Conservation (phyloP, 2,888 invertebrate species). For the Leucoma salicis region DNA sequence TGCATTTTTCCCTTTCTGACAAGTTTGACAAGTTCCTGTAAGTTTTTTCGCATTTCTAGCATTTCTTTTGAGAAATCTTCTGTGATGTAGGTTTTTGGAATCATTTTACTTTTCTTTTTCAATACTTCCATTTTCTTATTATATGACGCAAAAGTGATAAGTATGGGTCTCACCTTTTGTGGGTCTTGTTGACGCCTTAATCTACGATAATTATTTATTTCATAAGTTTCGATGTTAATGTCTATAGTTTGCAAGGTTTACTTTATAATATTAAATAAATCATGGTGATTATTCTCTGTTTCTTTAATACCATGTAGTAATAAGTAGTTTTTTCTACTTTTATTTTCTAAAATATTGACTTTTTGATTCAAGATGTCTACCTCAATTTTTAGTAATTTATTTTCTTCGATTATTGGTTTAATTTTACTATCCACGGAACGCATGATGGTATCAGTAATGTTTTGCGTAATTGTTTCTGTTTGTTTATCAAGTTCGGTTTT, state of each 20-base stretch:
- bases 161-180: slow-evolving; percentile 15
- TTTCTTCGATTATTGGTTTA: slow-evolving; percentile 13
- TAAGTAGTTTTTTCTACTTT: slow-evolving; percentile 12
- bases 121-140: slow-evolving; percentile 13
- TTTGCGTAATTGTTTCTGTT: slow-evolving; percentile 5
- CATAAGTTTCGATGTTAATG: slow-evolving; percentile 5
- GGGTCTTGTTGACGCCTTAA: slow-evolving; percentile 6
- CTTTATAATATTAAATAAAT: slow-evolving; percentile 5
- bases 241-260: slow-evolving; percentile 1
- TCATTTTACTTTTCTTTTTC: slow-evolving; percentile 14
- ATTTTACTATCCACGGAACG: slow-evolving; percentile 9
- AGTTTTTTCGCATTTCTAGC: slow-evolving; percentile 8
- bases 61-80: slow-evolving; percentile 20
- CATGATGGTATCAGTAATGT: slow-evolving; percentile 4
- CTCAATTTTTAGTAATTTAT: slow-evolving; percentile 11
- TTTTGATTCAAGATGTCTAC: slow-evolving; percentile 9
- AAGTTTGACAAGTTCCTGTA: slow-evolving; percentile 9
- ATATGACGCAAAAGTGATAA: slow-evolving; percentile 7
- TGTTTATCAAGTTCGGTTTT: slow-evolving; percentile 8
- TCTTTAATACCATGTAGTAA: slow-evolving; percentile 17
- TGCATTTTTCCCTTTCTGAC: slow-evolving; percentile 13
- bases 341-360: slow-evolving; percentile 11
- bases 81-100: slow-evolving; percentile 10
- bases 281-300: slow-evolving; percentile 8
- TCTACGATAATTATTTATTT: slow-evolving; percentile 13